Percentiles rank a stretch among this genome's conserved stretches.
Evolutionary conservation across 2,113 vertebrate genomes (phyloP).

Genomic region (Gulo gulo): DNA sequence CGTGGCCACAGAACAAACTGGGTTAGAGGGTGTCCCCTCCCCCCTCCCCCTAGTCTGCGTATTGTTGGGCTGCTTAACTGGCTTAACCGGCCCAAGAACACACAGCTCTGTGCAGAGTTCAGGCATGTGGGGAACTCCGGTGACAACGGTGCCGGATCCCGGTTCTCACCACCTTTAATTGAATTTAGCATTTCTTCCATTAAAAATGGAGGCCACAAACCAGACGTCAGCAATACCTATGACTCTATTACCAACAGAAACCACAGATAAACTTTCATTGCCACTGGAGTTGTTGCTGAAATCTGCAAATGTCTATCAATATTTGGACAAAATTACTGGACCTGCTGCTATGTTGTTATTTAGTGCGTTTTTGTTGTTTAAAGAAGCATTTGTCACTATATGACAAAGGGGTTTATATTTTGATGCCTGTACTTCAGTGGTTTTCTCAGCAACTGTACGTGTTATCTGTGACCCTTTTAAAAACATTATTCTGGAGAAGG

Average conservation of each 20-base stretch:
- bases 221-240: neutral
- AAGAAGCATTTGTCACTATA: neutral
- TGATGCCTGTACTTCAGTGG: neutral
- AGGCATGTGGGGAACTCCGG: neutral
- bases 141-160: neutral
- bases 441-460: neutral
- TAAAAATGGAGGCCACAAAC: neutral
- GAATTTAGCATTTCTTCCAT: neutral
- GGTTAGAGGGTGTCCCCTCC: neutral
- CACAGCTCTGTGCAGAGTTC: neutral
- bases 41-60: too few relatives aligned
- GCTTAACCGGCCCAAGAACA: neutral
- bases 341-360: neutral
- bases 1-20: neutral
- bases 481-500: neutral
- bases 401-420: neutral
- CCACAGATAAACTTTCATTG: neutral
- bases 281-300: neutral
- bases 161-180: neutral
- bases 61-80: neutral
- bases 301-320: neutral
- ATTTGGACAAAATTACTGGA: neutral
- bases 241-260: neutral
- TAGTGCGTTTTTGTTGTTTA: slow-evolving; percentile 30
- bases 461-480: neutral